These are phyloP conservation scores for Tichodroma muraria DNA, from an alignment of 2,113 vertebrate species.

Conservation along the genomic window DNA sequence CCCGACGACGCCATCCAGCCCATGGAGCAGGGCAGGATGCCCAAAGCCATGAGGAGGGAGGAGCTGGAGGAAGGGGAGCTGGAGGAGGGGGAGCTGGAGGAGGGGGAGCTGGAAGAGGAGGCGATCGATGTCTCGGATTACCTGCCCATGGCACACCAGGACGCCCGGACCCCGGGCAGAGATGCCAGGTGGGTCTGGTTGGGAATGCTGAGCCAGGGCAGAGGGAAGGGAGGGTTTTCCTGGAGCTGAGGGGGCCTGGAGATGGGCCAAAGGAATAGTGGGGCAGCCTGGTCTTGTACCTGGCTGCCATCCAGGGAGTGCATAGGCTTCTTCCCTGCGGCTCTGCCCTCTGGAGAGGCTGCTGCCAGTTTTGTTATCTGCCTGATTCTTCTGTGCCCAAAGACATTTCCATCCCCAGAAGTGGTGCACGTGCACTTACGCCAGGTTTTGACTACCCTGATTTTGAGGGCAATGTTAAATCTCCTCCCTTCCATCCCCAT, in stretches of 20 bases:
- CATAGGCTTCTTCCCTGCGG: not conserved
- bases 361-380: not conserved
- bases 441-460: not conserved
- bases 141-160: constrained; percentile 53
- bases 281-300: not conserved
- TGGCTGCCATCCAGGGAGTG: not conserved
- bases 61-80: constrained; percentile 75
- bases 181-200: constrained; percentile 55
- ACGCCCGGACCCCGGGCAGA: constrained; percentile 52
- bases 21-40: constrained; percentile 62
- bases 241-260: not conserved
- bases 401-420: not conserved
- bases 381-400: not conserved
- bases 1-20: constrained; percentile 68
- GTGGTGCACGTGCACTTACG: not conserved
- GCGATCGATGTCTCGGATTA: constrained; percentile 46
- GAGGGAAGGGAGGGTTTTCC: not conserved
- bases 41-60: constrained; percentile 68
- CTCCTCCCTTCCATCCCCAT: not conserved
- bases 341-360: not conserved
- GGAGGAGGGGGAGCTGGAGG: constrained; percentile 73
- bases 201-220: not conserved
- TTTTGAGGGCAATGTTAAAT: not conserved
- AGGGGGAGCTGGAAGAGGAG: constrained; percentile 70
- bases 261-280: not conserved